Conservation (phyloP, 2,113 vertebrate genomes). For the Spermophilus dauricus region DNA sequence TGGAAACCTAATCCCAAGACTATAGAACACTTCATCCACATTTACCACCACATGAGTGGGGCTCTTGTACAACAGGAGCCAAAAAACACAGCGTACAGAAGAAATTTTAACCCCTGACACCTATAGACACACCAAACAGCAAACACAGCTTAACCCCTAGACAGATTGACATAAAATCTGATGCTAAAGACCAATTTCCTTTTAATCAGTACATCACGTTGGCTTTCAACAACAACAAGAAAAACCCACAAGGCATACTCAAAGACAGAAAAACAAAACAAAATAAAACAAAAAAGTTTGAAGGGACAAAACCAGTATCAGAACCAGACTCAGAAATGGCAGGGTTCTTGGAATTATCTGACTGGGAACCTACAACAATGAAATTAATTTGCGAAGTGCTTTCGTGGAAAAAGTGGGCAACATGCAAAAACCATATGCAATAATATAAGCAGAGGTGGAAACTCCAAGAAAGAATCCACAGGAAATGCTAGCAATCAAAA, state of each 20-base stretch:
- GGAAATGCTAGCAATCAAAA: background rate
- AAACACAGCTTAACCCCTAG: background rate
- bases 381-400: background rate
- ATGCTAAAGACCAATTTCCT: background rate
- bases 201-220: background rate
- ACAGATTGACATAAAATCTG: background rate
- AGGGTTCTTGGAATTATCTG: background rate
- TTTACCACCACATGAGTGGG: background rate
- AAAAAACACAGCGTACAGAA: background rate
- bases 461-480: background rate
- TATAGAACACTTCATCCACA: too few species aligned
- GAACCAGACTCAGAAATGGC: background rate
- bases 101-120: background rate
- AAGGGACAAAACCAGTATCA: background rate
- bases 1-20: background rate
- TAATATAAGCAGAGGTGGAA: background rate
- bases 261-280: background rate
- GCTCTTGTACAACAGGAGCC: background rate
- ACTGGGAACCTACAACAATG: background rate
- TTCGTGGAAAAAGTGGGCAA: background rate
- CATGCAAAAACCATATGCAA: background rate
- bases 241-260: background rate
- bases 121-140: background rate
- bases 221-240: background rate
- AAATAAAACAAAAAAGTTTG: background rate